phyloP scores from a whole-genome alignment of 2,888 invertebrate species.

The Hoplodrina blanda region DNA sequence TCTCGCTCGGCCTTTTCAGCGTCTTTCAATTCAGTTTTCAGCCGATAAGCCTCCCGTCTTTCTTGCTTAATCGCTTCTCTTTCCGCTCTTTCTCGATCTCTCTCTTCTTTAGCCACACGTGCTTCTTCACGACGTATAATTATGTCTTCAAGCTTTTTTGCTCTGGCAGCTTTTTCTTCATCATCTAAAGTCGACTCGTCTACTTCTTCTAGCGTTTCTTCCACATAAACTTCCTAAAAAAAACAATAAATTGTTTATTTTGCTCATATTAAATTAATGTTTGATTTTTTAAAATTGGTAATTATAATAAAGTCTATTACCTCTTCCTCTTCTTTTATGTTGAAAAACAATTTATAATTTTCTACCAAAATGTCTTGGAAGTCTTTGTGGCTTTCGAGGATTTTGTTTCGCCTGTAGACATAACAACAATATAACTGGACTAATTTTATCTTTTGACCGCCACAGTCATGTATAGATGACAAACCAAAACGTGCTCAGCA shows the following conservation, averaged over 20 bases:
- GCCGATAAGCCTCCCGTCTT: conserved; percentile 77
- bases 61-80: conserved; percentile 76
- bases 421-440: not conserved
- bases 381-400: conserved; percentile 88
- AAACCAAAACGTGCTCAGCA: no score
- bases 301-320: conserved; percentile 61
- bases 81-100: conserved; percentile 74
- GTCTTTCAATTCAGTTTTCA: conserved; percentile 80
- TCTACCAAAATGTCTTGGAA: conserved; percentile 90
- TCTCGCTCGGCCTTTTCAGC: conserved; percentile 77
- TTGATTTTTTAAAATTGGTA: no score
- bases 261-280: not conserved
- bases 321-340: conserved; percentile 89
- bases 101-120: conserved; percentile 75
- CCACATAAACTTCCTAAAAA: conserved; percentile 75
- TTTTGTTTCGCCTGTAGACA: conserved; percentile 79
- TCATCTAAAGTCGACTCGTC: conserved; percentile 84
- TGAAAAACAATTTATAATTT: conserved; percentile 93
- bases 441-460: no score
- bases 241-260: conserved; percentile 4
- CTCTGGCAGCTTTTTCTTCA: conserved; percentile 81
- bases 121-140: conserved; percentile 73
- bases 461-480: no score
- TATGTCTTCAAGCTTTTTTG: conserved; percentile 73
- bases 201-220: conserved; percentile 82